Evolutionary conservation across 2,797 vertebrate species (phyloP).

Genomic region (Rostrhamus sociabilis): DNA sequence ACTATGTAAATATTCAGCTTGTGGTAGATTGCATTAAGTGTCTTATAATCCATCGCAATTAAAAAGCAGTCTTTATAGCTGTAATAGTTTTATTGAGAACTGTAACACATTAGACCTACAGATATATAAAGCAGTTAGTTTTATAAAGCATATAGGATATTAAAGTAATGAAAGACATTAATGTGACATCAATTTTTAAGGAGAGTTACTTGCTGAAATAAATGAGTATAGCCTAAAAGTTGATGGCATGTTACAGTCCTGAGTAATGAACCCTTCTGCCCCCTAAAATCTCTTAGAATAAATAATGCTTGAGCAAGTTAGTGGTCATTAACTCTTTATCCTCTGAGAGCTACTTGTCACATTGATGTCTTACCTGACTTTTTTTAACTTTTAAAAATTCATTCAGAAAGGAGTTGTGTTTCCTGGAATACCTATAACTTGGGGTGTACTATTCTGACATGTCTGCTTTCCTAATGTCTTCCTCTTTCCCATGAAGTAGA

Average conservation of each 20-base stretch:
- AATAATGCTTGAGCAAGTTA: conserved; percentile 24
- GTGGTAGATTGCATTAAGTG: not conserved
- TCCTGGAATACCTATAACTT: not conserved
- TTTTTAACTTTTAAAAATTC: not conserved
- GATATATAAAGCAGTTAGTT: conserved; percentile 52
- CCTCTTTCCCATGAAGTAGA: not conserved
- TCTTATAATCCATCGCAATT: conserved; percentile 26
- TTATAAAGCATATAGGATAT: conserved; percentile 55
- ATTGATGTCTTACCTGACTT: not conserved
- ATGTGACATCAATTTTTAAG: conserved; percentile 55
- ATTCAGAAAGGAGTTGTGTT: not conserved
- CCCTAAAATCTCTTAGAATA: conserved; percentile 24
- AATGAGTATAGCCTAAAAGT: conserved; percentile 49
- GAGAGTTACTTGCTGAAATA: conserved; percentile 52
- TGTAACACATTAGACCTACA: conserved; percentile 39
- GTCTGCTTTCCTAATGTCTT: not conserved
- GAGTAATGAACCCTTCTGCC: conserved; percentile 44
- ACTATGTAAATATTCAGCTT: conserved; percentile 32
- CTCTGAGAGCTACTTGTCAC: not conserved
- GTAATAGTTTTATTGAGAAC: conserved; percentile 57
- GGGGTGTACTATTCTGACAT: not conserved
- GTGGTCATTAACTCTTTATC: conserved; percentile 38
- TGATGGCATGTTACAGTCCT: conserved; percentile 43
- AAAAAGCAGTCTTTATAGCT: conserved; percentile 50
- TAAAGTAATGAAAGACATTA: conserved; percentile 52